phyloP scores from a whole-genome alignment of 2,113 vertebrate genomes.

The Paraplagusia blochii region DNA sequence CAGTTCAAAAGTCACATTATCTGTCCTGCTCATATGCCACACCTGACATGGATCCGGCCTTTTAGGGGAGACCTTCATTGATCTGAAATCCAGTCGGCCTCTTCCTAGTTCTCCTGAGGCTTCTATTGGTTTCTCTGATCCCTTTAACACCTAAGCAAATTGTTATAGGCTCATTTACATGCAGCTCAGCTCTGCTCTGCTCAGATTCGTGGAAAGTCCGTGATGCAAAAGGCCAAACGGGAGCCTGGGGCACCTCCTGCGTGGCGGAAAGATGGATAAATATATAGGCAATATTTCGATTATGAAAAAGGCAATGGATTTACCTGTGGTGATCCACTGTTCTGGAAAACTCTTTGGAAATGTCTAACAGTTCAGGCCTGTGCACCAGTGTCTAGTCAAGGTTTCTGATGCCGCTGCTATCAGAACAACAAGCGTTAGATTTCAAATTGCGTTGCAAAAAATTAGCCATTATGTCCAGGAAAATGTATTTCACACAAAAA shows the following conservation, averaged over 20 bases:
- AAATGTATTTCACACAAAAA: no score
- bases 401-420: no score
- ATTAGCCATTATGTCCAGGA: no score
- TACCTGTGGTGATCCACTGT: no score
- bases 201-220: constrained; percentile 54
- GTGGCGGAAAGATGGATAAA: constrained; percentile 24
- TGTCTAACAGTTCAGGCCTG: no score
- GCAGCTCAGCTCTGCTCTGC: constrained; percentile 60
- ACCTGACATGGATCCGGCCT: constrained; percentile 33
- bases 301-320: no score
- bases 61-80: constrained; percentile 44
- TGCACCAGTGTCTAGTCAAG: no score
- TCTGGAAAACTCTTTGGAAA: no score
- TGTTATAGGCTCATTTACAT: constrained; percentile 75
- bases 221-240: constrained; percentile 60
- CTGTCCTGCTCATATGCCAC: constrained; percentile 24
- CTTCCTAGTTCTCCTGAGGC: constrained; percentile 43
- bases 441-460: no score
- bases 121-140: constrained; percentile 68
- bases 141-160: constrained; percentile 70
- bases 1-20: constrained; percentile 56
- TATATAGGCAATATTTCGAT: not conserved
- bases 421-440: no score
- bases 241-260: constrained; percentile 16
- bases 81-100: constrained; percentile 46